Evolutionary conservation across 2,888 invertebrate species (phyloP).

Genomic region (Lasioglossum morio): DNA sequence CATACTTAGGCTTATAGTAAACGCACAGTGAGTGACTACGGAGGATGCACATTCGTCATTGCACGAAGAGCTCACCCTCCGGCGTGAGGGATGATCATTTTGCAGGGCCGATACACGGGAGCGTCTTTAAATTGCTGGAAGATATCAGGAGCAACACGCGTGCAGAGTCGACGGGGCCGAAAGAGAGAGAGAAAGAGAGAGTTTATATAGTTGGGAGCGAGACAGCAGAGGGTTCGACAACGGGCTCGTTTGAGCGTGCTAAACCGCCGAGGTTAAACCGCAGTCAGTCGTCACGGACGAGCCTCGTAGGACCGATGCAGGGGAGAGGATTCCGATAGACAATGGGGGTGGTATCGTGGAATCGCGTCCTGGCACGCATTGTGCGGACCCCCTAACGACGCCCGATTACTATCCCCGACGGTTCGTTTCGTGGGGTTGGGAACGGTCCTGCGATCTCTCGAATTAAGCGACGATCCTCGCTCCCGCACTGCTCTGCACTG

Average conservation of each 20-base stretch:
- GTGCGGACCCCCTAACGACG: constrained; percentile 80
- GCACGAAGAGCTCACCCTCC: not conserved
- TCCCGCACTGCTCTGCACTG: constrained; percentile 10
- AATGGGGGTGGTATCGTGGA: constrained; percentile 82
- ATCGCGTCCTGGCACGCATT: constrained; percentile 82
- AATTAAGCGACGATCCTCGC: constrained; percentile 65
- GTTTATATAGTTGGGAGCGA: not conserved
- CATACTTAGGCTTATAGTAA: not conserved
- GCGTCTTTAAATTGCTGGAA: constrained; percentile 45
- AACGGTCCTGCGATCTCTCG: constrained; percentile 67
- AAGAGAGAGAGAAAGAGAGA: not conserved
- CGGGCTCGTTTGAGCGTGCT: constrained; percentile 81
- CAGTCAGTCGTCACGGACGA: constrained; percentile 79
- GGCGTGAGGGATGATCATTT: constrained; percentile 28
- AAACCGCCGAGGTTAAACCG: constrained; percentile 81
- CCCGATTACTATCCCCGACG: constrained; percentile 77
- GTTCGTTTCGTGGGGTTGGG: constrained; percentile 66
- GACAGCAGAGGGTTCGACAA: constrained; percentile 73
- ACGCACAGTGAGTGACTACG: not conserved
- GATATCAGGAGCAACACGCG: constrained; percentile 45
- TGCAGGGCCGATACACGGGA: not conserved
- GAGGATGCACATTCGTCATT: not conserved
- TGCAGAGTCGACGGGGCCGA: not conserved
- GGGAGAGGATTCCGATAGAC: constrained; percentile 75
- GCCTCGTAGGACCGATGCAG: constrained; percentile 54